Evolutionary conservation across 2,113 vertebrate genomes (phyloP).

Genomic region (Prionailurus bengalensis): DNA sequence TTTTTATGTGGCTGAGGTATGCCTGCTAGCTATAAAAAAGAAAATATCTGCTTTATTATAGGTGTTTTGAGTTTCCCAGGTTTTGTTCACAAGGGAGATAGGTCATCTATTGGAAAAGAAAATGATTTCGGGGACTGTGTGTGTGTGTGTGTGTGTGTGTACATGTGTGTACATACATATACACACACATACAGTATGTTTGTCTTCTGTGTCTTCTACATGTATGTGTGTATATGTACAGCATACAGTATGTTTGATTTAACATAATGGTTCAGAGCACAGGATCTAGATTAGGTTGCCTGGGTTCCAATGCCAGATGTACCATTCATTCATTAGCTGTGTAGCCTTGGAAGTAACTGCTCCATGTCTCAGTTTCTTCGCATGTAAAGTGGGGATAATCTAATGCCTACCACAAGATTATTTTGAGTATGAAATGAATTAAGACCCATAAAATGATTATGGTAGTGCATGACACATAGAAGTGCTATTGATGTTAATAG

Average conservation of each 20-base stretch:
- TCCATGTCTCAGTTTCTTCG: constrained; percentile 23
- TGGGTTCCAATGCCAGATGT: constrained; percentile 41
- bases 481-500: constrained; percentile 41
- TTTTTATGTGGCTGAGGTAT: constrained; percentile 47
- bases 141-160: too few species aligned
- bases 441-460: neutral
- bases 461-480: neutral
- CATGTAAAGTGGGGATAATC: constrained; percentile 26
- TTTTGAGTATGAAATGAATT: constrained; percentile 55
- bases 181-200: too few species aligned
- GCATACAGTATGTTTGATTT: constrained; percentile 56
- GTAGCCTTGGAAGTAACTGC: constrained; percentile 29
- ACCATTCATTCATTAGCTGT: constrained; percentile 33
- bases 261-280: constrained; percentile 46
- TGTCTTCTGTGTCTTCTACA: too few species aligned
- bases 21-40: constrained; percentile 39
- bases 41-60: constrained; percentile 57
- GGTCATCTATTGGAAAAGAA: constrained; percentile 58
- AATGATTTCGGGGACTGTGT: constrained; percentile 37
- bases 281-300: constrained; percentile 33
- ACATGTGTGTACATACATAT: too few species aligned
- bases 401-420: neutral
- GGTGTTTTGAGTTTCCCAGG: constrained; percentile 41
- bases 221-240: neutral
- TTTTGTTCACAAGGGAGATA: constrained; percentile 55